Percentiles rank a stretch among this genome's conserved stretches.
phyloP scores from a whole-genome alignment of 2,888 invertebrate genomes.

The Apodemia hepburni region DNA sequence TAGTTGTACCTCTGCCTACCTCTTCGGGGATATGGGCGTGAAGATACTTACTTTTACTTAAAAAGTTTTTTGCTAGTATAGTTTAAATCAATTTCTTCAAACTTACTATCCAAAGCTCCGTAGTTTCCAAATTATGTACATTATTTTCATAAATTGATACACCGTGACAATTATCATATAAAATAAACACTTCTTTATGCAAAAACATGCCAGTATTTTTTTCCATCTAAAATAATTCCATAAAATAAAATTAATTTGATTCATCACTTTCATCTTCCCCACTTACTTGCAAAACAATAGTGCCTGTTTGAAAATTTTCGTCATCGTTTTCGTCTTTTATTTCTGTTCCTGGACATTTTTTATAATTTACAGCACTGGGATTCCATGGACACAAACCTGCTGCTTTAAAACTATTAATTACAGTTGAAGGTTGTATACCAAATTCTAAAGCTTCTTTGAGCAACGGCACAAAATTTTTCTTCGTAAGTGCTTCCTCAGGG shows the following conservation, averaged over 20 bases:
- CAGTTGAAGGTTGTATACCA: not conserved
- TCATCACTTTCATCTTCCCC: not conserved
- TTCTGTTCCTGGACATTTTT: not conserved
- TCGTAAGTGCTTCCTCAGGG: not conserved
- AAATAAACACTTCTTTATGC: not conserved
- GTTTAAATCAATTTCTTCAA: too few relatives aligned
- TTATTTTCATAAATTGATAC: not conserved
- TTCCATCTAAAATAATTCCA: not conserved
- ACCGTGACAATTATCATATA: not conserved
- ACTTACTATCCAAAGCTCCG: not conserved
- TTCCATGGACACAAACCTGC: constrained; percentile 12
- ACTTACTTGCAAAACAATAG: not conserved
- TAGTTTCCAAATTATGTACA: not conserved
- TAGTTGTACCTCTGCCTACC: too few relatives aligned
- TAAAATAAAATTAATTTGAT: not conserved
- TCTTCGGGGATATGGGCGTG: too few relatives aligned
- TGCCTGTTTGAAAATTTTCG: constrained; percentile 3
- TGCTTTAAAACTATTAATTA: constrained; percentile 3
- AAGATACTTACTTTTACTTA: too few relatives aligned
- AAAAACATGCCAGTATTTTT: not conserved
- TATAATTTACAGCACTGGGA: constrained; percentile 5
- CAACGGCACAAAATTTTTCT: constrained; percentile 14
- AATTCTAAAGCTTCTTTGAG: constrained; percentile 12
- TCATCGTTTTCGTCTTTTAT: not conserved
- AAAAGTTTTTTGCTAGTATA: too few relatives aligned